Percentiles rank a stretch among this genome's conserved stretches.
Evolutionary conservation across 2,888 invertebrate genomes (phyloP).

Genomic region (Drosophila putrida): DNA sequence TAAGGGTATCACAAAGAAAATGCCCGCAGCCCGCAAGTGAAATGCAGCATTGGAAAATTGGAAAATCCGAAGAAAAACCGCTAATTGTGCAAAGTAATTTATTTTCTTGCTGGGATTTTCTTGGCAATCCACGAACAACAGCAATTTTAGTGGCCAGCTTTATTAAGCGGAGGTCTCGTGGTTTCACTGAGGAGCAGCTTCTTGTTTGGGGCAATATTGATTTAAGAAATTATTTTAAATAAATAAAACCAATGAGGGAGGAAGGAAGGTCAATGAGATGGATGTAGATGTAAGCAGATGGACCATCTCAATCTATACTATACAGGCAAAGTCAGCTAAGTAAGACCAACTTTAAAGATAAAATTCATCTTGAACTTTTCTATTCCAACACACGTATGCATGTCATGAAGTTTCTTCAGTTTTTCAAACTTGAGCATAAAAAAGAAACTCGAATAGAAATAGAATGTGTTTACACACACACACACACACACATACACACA

Average conservation of each 20-base stretch:
- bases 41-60: constrained; percentile 47
- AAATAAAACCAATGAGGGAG: background rate
- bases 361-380: background rate
- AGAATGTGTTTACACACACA: constrained; percentile 30
- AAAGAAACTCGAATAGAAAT: constrained; percentile 12
- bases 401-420: background rate
- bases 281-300: constrained; percentile 1
- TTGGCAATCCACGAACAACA: constrained; percentile 12
- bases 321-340: background rate
- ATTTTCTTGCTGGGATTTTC: constrained; percentile 46
- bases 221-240: constrained; percentile 38
- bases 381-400: background rate
- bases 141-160: constrained; percentile 21
- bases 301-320: background rate
- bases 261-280: constrained; percentile 8
- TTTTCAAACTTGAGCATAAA: constrained; percentile 5
- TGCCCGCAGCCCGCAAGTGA: constrained; percentile 35
- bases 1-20: background rate
- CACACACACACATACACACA: background rate
- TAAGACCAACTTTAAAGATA: background rate
- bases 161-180: constrained; percentile 33
- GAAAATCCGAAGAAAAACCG: constrained; percentile 38
- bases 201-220: constrained; percentile 39
- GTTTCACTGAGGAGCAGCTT: background rate
- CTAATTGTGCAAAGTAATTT: constrained; percentile 76